Percentiles rank a stretch among this genome's conserved stretches.
phyloP scores from a whole-genome alignment of 2,888 invertebrate species.

The Sepioteuthis lessoniana region DNA sequence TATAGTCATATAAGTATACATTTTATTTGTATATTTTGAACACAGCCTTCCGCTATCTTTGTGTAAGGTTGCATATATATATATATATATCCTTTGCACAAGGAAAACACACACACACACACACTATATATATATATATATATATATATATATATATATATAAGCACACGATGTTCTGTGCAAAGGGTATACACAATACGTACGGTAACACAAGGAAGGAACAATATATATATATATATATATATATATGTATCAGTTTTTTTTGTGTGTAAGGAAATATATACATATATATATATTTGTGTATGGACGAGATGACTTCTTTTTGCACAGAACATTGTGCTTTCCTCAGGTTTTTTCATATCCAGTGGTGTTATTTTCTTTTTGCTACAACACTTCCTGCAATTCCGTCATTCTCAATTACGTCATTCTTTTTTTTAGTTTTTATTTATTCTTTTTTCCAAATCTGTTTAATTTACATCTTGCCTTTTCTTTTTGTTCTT shows the following conservation, averaged over 20 bases:
- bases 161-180: background rate
- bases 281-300: background rate
- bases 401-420: conserved; percentile 4
- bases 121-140: too few species aligned
- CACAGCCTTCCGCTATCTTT: too few species aligned
- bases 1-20: too few species aligned
- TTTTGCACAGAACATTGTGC: background rate
- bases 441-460: background rate
- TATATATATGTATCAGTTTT: background rate
- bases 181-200: background rate
- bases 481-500: background rate
- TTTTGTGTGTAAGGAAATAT: background rate
- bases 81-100: too few species aligned
- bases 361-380: background rate
- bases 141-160: background rate
- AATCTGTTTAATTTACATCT: background rate
- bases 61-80: too few species aligned
- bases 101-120: too few species aligned
- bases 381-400: background rate
- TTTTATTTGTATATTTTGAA: too few species aligned
- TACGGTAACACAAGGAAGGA: background rate
- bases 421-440: background rate
- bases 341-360: background rate
- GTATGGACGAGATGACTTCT: background rate
- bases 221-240: background rate